Base-by-base conservation (phyloP, 2,888 invertebrate species). In the Salpingus planirostris region DNA sequence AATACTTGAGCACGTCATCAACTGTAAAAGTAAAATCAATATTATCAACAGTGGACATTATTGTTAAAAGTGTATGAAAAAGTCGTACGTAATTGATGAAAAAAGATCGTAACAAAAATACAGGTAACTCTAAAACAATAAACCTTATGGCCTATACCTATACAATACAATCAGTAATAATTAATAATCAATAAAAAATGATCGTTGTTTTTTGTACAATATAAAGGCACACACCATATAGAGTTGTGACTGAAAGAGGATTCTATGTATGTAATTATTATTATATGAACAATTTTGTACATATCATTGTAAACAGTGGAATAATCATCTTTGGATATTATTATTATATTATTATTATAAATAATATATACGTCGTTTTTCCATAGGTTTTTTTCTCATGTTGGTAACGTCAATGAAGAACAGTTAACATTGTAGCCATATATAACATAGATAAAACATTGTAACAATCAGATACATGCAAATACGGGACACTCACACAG, bases 221-320 rank as follows among this genome's bases (percentile, higher is more conserved):
- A 46, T 49, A 53, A 56, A 56, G 56, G 55, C 56, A 56, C 56
- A 54, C 50, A 53, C 52, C 48, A 49, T 42, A 50, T 40, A 46
- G 43, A 50, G 47, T 43, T 47, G 47, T 49, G 49, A 49, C 44
- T 46, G 36, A 47, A 35, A 38, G 31, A 41, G 34, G 40, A 46
- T 44, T 47, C 47, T 43, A 46, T 45, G 44, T 45, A n/a, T n/a
- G n/a, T n/a, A n/a, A n/a, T n/a, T n/a, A n/a, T n/a, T n/a, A n/a
- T n/a, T 30, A 28, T 35, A 37, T 45, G 42, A 50, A 46, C 41
- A 44, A 49, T 48, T 49, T 49, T 49, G 49, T 49, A 49, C 49
- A 43, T 39, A 10, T 40, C 38, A 33, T 38, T 47, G 42, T 36
- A 44, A 50, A 47, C 42, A 51, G 48, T 43, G 44, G 46, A 47